Evolutionary conservation across 2,888 invertebrate species (phyloP), one percentile per base, ranked within the genome.

Genomic region (Aleiodes leptofemur): DNA sequence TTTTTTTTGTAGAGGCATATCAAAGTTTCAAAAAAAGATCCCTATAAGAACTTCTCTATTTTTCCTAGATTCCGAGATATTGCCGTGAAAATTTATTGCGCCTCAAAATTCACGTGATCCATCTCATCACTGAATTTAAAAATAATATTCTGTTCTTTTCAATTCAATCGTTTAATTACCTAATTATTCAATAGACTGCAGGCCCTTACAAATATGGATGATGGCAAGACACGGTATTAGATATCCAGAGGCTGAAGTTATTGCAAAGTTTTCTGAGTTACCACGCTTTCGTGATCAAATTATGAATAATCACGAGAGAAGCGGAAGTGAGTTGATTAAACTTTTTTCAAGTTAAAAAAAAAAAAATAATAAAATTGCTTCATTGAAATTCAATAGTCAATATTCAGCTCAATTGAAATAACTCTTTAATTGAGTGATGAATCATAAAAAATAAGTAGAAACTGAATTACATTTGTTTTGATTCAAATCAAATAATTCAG

Each of bases 181-280:
- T 48, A 38, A 29, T 64, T 31, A 29, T 59, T 64, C 23, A 48
- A 29, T 87, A 95, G 95, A 93, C 82, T 96, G 96, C 83, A 90
- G 91, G 76, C 93, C 96, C 0, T 89, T 91, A 1, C 95, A 95
- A 80, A 92, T 95, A 76, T 96, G 95, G 95, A 91, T 94, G 83
- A 86, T 94, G 64, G 92, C 91, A 79, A 91, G 95, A 4, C 94
- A 95, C 82, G 96, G 95, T 7, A 92, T 95, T 0, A 91, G 93
- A 80, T 91, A 93, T 80, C 95, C 96, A 0, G 91, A 91, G 14
- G 87, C 89, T 0, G 86, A 88, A 0, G 92, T 92, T 73, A 92
- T 95, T 8, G 80, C 86, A 3, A 90, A 90, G 7, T 90, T 95
- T 51, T 89, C 91, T 61, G 89, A 91, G 23, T 90, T 96, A 16